phyloP scores from a whole-genome alignment of 2,797 vertebrate genomes.

The Xenentodon cancila region DNA sequence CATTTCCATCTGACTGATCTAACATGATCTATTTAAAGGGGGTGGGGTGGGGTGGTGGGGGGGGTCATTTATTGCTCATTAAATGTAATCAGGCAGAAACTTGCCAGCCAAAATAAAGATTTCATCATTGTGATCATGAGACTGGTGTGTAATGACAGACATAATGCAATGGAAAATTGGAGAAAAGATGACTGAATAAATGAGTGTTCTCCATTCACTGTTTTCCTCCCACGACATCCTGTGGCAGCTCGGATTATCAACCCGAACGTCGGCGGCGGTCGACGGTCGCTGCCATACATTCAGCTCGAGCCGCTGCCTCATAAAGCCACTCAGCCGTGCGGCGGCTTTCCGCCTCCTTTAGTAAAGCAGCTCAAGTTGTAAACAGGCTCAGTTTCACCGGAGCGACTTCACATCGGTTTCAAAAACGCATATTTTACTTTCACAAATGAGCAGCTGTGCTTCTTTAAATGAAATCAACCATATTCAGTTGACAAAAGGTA shows the following conservation, averaged over 20 bases:
- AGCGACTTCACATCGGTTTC: constrained; percentile 45
- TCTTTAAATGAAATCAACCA: constrained; percentile 44
- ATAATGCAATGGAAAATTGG: constrained; percentile 72
- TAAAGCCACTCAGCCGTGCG: constrained; percentile 65
- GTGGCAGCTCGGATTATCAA: constrained; percentile 66
- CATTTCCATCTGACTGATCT: constrained; percentile 48
- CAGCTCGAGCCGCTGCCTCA: constrained; percentile 47
- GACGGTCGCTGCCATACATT: constrained; percentile 61
- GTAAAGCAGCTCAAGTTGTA: constrained; percentile 15
- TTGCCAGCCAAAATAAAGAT: constrained; percentile 78
- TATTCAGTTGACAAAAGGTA: constrained; percentile 38
- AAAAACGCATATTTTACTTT: constrained; percentile 52
- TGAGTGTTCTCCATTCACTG: constrained; percentile 71
- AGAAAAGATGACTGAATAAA: constrained; percentile 77
- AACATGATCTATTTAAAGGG: constrained; percentile 60
- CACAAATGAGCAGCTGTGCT: constrained; percentile 56
- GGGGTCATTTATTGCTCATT: constrained; percentile 74
- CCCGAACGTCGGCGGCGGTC: constrained; percentile 60
- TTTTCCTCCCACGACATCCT: constrained; percentile 68
- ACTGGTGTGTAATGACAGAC: constrained; percentile 73
- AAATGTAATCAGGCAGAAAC: constrained; percentile 78
- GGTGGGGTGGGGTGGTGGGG: too few species aligned
- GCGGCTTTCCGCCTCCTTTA: not conserved
- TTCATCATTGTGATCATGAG: constrained; percentile 73
- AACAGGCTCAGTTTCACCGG: constrained; percentile 66